These are phyloP conservation scores for Trichopria drosophilae DNA, from an alignment of 2,888 invertebrate genomes.

Conservation along the genomic window DNA sequence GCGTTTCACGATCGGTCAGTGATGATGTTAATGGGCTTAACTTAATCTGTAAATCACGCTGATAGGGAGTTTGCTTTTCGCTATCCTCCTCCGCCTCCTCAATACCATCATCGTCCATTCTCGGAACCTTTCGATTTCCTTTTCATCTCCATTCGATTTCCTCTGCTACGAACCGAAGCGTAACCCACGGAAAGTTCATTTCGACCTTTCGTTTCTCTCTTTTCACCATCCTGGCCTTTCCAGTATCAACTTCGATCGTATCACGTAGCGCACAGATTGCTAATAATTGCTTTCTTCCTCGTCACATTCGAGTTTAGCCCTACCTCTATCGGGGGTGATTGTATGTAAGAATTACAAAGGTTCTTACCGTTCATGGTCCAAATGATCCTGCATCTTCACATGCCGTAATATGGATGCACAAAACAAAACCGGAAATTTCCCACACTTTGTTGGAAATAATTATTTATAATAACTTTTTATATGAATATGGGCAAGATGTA, in stretches of 20 bases:
- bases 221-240: background rate
- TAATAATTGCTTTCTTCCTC: conserved; percentile 33
- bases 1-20: too few species aligned
- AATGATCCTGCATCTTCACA: background rate
- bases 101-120: too few species aligned
- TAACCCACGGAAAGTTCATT: conserved; percentile 31
- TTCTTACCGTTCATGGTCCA: too few species aligned
- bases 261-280: conserved; percentile 33
- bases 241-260: conserved; percentile 26
- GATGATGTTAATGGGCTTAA: too few species aligned
- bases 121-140: too few species aligned
- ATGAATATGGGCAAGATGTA: conserved; percentile 30
- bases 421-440: background rate
- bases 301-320: conserved; percentile 13
- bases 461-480: too few species aligned
- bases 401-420: background rate
- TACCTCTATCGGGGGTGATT: conserved; percentile 16
- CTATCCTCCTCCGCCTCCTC: too few species aligned
- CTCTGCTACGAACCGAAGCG: too few species aligned
- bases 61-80: too few species aligned
- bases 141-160: too few species aligned
- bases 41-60: too few species aligned
- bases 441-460: background rate
- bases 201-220: conserved; percentile 23
- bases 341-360: too few species aligned